Evolutionary conservation across 2,113 vertebrate species (phyloP).

Genomic region (Acrocephalus arundinaceus): DNA sequence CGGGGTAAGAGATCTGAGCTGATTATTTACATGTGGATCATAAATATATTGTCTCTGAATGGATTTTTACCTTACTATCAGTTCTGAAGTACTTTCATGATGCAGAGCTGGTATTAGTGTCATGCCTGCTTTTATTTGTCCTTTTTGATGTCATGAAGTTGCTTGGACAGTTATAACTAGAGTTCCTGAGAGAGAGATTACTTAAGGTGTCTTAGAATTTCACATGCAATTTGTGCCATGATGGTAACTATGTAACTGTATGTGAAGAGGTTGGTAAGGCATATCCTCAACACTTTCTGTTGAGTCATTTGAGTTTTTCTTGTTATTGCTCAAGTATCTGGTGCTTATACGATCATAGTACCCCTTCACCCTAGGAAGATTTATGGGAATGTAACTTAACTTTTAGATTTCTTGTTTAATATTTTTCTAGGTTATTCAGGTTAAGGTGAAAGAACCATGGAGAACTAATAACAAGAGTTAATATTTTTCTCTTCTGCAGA

Average conservation of each 20-base stretch:
- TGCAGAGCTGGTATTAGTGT: neutral
- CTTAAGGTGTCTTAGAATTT: neutral
- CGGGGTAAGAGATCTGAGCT: slow-evolving; percentile 83
- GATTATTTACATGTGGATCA: neutral
- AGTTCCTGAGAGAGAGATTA: neutral
- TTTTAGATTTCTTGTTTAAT: neutral
- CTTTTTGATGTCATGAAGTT: neutral
- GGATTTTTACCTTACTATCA: neutral
- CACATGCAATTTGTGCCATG: neutral
- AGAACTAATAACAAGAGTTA: neutral
- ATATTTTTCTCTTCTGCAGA: slow-evolving; percentile 74
- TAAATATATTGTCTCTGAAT: neutral
- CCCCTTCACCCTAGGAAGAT: neutral
- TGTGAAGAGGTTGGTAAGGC: neutral
- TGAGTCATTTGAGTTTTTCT: neutral
- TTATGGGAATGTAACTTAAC: neutral
- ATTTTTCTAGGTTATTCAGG: neutral
- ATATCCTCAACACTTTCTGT: neutral
- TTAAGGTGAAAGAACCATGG: neutral
- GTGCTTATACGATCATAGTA: neutral
- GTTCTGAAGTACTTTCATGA: neutral
- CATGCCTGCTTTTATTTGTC: neutral
- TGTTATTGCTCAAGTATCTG: neutral
- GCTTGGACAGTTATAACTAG: neutral
- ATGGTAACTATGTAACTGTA: neutral